Conservation (phyloP, 2,888 invertebrate species). For the Mactromeris polynyma region DNA sequence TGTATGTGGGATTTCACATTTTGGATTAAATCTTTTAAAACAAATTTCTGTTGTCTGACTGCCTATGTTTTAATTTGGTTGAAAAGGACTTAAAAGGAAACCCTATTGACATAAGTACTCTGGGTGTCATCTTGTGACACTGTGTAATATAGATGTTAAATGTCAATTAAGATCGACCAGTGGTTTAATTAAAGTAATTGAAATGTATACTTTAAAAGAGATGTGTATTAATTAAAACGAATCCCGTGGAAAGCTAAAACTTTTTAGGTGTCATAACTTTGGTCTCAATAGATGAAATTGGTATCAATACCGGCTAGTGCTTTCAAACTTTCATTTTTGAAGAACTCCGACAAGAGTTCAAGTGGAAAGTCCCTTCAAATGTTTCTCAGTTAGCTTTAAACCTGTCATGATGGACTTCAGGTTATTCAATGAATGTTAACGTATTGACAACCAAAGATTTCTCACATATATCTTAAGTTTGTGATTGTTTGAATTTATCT, state of each 20-base stretch:
- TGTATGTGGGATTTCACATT: background rate
- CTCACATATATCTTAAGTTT: background rate
- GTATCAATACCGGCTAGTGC: background rate
- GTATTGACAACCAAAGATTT: background rate
- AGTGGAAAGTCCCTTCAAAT: background rate
- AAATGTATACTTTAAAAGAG: background rate
- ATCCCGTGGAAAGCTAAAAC: background rate
- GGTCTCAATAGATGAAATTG: background rate
- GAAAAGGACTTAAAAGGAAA: background rate
- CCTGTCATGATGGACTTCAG: background rate
- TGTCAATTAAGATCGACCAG: background rate
- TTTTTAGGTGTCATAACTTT: background rate
- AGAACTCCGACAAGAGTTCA: background rate
- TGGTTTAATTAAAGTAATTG: background rate
- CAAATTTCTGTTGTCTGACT: background rate
- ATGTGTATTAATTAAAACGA: background rate
- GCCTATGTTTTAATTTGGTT: background rate
- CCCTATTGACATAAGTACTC: background rate
- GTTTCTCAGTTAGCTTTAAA: background rate
- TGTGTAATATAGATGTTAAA: background rate
- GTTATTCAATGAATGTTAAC: background rate
- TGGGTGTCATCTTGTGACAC: background rate
- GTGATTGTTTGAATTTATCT: background rate
- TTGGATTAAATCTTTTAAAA: background rate
- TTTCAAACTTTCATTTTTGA: background rate